phyloP scores from a whole-genome alignment of 1,140 invertebrate genomes.

The Drosophila varians region DNA sequence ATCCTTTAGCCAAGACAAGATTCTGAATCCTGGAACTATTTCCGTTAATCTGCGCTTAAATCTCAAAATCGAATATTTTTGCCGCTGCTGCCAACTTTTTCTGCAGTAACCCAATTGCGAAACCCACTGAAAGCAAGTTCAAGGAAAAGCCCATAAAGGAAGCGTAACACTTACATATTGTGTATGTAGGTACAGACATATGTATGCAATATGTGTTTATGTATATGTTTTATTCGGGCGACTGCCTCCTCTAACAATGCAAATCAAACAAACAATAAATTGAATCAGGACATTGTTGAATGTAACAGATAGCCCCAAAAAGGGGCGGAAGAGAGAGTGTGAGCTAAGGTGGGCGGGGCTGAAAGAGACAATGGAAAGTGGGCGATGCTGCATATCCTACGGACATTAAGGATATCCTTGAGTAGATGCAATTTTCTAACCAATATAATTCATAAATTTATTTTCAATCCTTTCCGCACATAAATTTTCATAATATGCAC shows the following conservation, averaged over 20 bases:
- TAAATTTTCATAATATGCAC: slow-evolving; percentile 82
- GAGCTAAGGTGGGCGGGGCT: neutral
- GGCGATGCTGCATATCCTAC: slow-evolving; percentile 62
- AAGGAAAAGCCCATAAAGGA: too few relatives aligned
- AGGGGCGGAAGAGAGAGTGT: neutral
- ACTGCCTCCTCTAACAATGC: slow-evolving; percentile 51
- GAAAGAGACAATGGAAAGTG: slow-evolving; percentile 5
- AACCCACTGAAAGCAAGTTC: too few relatives aligned
- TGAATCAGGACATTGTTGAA: slow-evolving; percentile 68
- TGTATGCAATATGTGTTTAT: neutral
- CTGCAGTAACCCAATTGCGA: too few relatives aligned
- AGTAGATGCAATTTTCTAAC: slow-evolving; percentile 83
- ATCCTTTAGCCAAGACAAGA: too few relatives aligned
- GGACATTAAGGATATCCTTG: slow-evolving; percentile 83
- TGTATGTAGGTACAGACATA: too few relatives aligned
- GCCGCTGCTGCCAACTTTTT: too few relatives aligned
- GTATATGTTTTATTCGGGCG: slow-evolving; percentile 25
- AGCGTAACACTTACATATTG: too few relatives aligned
- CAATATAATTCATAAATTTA: slow-evolving; percentile 84
- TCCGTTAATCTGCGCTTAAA: too few relatives aligned
- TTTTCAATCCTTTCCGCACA: slow-evolving; percentile 83
- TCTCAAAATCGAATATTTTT: too few relatives aligned
- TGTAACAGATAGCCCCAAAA: slow-evolving; percentile 44
- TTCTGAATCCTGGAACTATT: too few relatives aligned
- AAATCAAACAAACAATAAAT: slow-evolving; percentile 82